phyloP scores from a whole-genome alignment of 2,888 invertebrate species.

The Diplolepis rosae region DNA sequence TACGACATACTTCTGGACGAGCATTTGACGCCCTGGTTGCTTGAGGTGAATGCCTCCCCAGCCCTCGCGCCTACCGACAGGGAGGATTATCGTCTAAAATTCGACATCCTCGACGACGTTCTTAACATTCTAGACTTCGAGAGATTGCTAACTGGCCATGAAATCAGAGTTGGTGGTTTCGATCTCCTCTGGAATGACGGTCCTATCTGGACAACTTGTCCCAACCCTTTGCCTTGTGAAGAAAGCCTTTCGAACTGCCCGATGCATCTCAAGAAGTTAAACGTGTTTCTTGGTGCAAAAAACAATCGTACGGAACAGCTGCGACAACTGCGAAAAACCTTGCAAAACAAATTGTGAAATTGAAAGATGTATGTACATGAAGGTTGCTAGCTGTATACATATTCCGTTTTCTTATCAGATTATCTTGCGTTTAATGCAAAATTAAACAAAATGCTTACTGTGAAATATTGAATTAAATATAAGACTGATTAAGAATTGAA shows the following conservation, averaged over 20 bases:
- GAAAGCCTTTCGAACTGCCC: constrained; percentile 30
- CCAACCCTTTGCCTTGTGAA: constrained; percentile 51
- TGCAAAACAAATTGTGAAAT: constrained; percentile 49
- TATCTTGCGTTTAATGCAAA: background rate
- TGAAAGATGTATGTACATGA: constrained; percentile 34
- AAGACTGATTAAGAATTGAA: too few relatives aligned
- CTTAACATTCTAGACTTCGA: constrained; percentile 78
- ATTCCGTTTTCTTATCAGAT: background rate
- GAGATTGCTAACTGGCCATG: constrained; percentile 75
- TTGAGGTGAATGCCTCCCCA: constrained; percentile 80
- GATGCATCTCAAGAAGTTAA: constrained; percentile 54
- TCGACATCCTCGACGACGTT: constrained; percentile 77
- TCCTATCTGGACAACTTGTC: constrained; percentile 69
- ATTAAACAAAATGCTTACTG: too few relatives aligned
- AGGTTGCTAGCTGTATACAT: background rate
- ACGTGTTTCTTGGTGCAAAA: constrained; percentile 63
- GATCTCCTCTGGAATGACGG: constrained; percentile 78
- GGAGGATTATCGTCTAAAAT: constrained; percentile 78
- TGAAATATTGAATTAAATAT: too few relatives aligned
- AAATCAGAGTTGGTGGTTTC: constrained; percentile 78
- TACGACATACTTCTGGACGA: constrained; percentile 78
- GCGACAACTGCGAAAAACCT: constrained; percentile 29
- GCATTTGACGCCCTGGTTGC: constrained; percentile 77
- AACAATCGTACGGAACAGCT: constrained; percentile 66
- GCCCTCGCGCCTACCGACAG: constrained; percentile 77